Base-by-base conservation (phyloP, 2,797 vertebrate species). In the Pachyuromys duprasi region DNA sequence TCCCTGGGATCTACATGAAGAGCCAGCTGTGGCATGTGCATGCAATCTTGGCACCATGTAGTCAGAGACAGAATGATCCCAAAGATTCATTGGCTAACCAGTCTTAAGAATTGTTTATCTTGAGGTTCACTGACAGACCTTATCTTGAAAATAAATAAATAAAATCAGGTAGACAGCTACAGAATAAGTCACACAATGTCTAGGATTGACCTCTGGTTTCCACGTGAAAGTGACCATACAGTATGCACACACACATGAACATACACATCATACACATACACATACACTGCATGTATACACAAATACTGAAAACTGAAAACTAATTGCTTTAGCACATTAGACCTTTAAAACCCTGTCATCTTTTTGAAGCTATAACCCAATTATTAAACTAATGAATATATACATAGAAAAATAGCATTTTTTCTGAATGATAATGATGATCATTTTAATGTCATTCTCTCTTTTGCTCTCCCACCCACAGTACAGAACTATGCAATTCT, bases 331-430 rank as follows among this genome's bases (percentile, higher is more conserved):
- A 69, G 26, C 22, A 36, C 69, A n/a, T 49, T 93, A 83, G 33
- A 60, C 7, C 22, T 95, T 96, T 69, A 95, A 92, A 92, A 5
- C n/a, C 60, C 11, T 84, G 6, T 9, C 70, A 20, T 72, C 87
- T 65, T 42, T 57, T 2, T n/a, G 69, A 81, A 94, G 17, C 89
- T 74, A 53, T 42, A 63, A 33, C 49, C 42, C 42, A 69, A 15
- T 87, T 75, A 81, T 88, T 89, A 83, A 90, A 90, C 55, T 57
- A 3, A n/a, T 91, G 94, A 90, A 86, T 67, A 33, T 63, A 26
- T 4, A 11, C 2, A 12, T 2, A 33, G 49, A 88, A 86, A 65
- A 67, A 83, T 75, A 75, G 11, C 62, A 49, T 49, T 36, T 93
- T 83, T 93, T 53, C 67, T 90, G 4, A 42, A 22, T 42, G 62